These are phyloP conservation scores for Globia sparganii DNA, from an alignment of 2,888 invertebrate genomes.

Conservation along the genomic window DNA sequence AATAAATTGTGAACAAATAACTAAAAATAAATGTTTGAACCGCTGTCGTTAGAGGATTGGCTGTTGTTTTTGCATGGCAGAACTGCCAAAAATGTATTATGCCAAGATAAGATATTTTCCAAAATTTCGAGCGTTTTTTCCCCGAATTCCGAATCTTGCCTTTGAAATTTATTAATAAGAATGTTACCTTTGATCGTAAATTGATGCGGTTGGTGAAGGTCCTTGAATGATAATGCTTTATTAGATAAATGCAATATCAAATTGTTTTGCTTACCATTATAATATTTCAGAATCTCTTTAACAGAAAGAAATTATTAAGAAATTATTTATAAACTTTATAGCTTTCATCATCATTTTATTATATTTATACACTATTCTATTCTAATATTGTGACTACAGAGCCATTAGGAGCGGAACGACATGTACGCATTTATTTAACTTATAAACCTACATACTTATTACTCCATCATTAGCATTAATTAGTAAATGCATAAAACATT, in stretches of 20 bases:
- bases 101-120: neutral
- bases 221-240: constrained; percentile 1
- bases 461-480: neutral
- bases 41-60: neutral
- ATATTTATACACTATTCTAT: neutral
- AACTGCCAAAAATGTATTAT: neutral
- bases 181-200: neutral
- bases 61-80: neutral
- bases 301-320: no score
- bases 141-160: neutral
- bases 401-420: neutral
- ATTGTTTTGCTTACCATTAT: neutral
- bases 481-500: neutral
- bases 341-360: neutral
- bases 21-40: neutral
- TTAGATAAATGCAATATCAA: neutral
- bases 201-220: neutral
- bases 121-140: neutral
- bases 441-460: constrained; percentile 1
- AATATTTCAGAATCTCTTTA: neutral
- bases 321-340: no score
- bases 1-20: no score
- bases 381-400: neutral
- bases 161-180: neutral
- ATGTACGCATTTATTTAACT: neutral